These are phyloP conservation scores for Antitype chi DNA, from an alignment of 2,888 invertebrate species.

Conservation along the genomic window DNA sequence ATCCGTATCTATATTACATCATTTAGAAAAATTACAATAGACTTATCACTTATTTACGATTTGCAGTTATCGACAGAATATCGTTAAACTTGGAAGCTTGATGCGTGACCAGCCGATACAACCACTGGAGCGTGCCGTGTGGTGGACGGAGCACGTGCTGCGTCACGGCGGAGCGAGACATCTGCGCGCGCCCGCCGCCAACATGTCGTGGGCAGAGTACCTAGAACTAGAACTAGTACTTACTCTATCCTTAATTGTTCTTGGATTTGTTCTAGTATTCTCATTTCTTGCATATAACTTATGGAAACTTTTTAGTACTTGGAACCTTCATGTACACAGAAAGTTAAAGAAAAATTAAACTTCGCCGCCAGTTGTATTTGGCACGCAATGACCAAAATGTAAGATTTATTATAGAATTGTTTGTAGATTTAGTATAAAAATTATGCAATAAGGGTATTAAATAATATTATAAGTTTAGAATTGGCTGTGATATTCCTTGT, in stretches of 20 bases:
- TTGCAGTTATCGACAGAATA: slow-evolving; percentile 30
- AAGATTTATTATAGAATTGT: not conserved
- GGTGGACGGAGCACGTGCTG: too few relatives aligned
- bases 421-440: not conserved
- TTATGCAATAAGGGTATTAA: too few relatives aligned
- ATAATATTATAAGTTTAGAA: not conserved
- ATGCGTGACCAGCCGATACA: slow-evolving; percentile 31
- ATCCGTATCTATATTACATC: too few relatives aligned
- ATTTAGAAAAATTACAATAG: not conserved
- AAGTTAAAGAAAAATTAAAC: slow-evolving; percentile 14
- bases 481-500: not conserved
- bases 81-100: slow-evolving; percentile 23
- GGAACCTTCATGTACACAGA: not conserved
- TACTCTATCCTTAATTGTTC: not conserved
- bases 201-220: too few relatives aligned
- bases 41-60: not conserved
- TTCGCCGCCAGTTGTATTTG: too few relatives aligned
- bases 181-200: too few relatives aligned
- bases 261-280: not conserved
- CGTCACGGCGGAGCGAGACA: too few relatives aligned
- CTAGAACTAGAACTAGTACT: slow-evolving; percentile 36
- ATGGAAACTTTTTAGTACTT: slow-evolving; percentile 6
- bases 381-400: not conserved
- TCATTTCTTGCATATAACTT: slow-evolving; percentile 5
- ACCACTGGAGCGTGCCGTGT: not conserved